Conservation (phyloP, 2,888 invertebrate genomes). For the Luperina testacea region DNA sequence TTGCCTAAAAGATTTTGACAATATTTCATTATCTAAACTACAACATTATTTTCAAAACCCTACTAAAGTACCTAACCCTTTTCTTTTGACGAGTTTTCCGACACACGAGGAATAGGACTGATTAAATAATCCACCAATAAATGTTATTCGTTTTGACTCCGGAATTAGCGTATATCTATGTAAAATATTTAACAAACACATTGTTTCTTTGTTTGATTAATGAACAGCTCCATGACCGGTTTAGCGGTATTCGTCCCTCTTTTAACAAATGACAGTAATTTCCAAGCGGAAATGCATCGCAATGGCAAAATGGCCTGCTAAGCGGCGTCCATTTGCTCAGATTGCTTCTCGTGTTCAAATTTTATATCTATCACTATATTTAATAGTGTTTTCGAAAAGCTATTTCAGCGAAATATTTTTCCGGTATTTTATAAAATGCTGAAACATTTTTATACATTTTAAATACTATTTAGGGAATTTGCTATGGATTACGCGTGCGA, state of each 20-base stretch:
- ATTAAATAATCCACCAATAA: conserved; percentile 29
- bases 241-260: conserved; percentile 81
- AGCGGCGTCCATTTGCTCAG: conserved; percentile 85
- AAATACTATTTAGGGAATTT: conserved; percentile 35
- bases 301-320: conserved; percentile 88
- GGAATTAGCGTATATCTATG: conserved; percentile 3
- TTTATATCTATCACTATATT: conserved; percentile 78
- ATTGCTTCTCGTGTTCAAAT: conserved; percentile 84
- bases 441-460: conserved; percentile 53
- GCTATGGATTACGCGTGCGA: conserved; percentile 16
- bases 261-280: conserved; percentile 88
- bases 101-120: conserved; percentile 1
- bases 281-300: conserved; percentile 88
- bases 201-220: conserved; percentile 66
- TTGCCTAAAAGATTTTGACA: too few relatives aligned
- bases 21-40: too few relatives aligned
- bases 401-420: conserved; percentile 63
- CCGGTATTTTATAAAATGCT: conserved; percentile 56
- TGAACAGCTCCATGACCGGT: conserved; percentile 75
- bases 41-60: too few relatives aligned
- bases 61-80: neutral
- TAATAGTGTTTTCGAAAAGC: conserved; percentile 67
- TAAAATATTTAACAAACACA: conserved; percentile 35
- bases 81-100: conserved; percentile 2
- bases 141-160: neutral